Evolutionary conservation across 2,113 vertebrate genomes (phyloP).

Genomic region (Sceloporus undulatus): DNA sequence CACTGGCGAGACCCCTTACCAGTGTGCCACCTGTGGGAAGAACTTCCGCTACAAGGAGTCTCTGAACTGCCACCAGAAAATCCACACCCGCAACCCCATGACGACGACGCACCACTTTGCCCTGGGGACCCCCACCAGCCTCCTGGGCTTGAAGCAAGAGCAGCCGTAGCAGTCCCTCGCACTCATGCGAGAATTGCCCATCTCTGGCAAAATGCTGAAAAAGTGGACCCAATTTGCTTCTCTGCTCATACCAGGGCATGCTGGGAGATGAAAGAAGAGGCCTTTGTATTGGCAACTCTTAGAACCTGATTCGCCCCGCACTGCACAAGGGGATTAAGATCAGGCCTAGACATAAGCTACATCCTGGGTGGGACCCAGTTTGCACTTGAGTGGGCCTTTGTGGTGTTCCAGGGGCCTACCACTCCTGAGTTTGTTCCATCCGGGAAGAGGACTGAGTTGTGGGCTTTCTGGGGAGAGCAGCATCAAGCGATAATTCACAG

Average conservation of each 20-base stretch:
- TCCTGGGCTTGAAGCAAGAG: constrained; percentile 66
- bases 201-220: constrained; percentile 22
- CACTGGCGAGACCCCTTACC: constrained; percentile 83
- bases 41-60: constrained; percentile 85
- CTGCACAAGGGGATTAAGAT: not conserved
- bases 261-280: constrained; percentile 47
- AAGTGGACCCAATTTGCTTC: constrained; percentile 11
- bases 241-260: constrained; percentile 25
- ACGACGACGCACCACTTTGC: constrained; percentile 41
- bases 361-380: constrained; percentile 5
- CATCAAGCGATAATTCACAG: constrained; percentile 34
- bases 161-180: constrained; percentile 57
- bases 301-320: too few species aligned
- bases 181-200: constrained; percentile 21
- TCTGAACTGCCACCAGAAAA: constrained; percentile 83
- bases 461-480: not conserved
- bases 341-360: not conserved
- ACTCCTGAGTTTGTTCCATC: too few species aligned
- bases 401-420: not conserved
- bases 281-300: constrained; percentile 47
- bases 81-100: constrained; percentile 75
- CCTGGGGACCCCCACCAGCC: constrained; percentile 30
- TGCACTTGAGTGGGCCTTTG: constrained; percentile 39
- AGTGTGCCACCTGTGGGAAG: constrained; percentile 81
- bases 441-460: constrained; percentile 26